These are phyloP conservation scores for Megalonaias nervosa DNA, from an alignment of 1,140 invertebrate species.

Conservation along the genomic window DNA sequence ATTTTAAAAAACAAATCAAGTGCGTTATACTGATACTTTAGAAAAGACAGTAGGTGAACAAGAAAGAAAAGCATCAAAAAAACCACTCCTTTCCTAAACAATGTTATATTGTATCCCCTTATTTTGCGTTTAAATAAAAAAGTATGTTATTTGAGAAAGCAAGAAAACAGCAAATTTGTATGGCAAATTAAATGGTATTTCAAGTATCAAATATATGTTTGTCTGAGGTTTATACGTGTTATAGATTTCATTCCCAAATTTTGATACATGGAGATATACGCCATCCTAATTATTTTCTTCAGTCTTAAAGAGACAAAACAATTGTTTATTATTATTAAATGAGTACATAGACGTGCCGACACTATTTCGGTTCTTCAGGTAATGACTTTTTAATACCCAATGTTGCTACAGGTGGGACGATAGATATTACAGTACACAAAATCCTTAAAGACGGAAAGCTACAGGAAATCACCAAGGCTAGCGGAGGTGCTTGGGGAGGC, in stretches of 20 bases:
- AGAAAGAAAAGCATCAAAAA: too few relatives aligned
- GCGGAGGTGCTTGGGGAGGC: slow-evolving; percentile 22
- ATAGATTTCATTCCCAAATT: background rate
- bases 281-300: background rate
- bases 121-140: too few relatives aligned
- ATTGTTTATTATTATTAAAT: background rate
- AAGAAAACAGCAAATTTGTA: too few relatives aligned
- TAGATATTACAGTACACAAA: slow-evolving; percentile 19
- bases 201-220: too few relatives aligned
- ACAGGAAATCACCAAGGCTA: slow-evolving; percentile 10
- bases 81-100: too few relatives aligned
- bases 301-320: background rate
- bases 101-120: too few relatives aligned
- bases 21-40: too few relatives aligned
- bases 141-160: too few relatives aligned
- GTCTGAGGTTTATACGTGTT: background rate
- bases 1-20: background rate
- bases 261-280: background rate
- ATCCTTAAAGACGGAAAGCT: slow-evolving; percentile 2
- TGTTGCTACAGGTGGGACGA: slow-evolving; percentile 9
- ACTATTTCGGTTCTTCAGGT: background rate
- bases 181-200: background rate
- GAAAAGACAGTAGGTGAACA: too few relatives aligned
- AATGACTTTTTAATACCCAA: background rate
- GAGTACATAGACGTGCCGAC: background rate